Base-by-base conservation (phyloP, 2,888 invertebrate genomes). In the Spodoptera exigua region DNA sequence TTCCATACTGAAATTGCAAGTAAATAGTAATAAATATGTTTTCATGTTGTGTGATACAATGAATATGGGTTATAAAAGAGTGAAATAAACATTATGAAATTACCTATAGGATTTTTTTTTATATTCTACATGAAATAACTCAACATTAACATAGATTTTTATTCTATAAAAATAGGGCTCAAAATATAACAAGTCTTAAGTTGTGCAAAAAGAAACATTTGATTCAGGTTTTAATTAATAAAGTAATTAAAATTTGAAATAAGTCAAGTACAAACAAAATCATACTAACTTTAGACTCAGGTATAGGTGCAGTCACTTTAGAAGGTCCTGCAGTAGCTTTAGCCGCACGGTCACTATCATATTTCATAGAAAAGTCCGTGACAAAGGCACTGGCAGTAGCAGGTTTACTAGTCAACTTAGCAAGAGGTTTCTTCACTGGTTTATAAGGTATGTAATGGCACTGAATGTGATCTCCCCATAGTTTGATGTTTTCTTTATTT, bases 311-410 rank as follows among this genome's bases (percentile, higher is more conserved):
- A 32, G 76, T 35, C 36, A 53, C 61, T 74, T 69, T 85, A 16
- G 56, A 39, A 32, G 45, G 39, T 44, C 61, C 37, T 41, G 47
- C 56, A 65, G 58, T 75, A 16, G 78, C 66, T 53, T 76, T 82
- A 10, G 54, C 18, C 36, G 18, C 13, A 14, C 27, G 62, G 3
- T 76, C 62, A 53, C n/a, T 57, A 43, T 78, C 87, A 80, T 95
- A 95, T 62, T 92, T 94, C 95, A 95, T 95, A 45, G 92, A 92
- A 76, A 95, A 95, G 57, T 93, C 92, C 13, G 86, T 88, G 0
- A 94, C 91, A 80, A 92, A 90, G 0, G 86, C 84, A 59, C 92
- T 89, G 5, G 85, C 83, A 0, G 85, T 87, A 0, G 89, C 90
- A 0, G 90, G 89, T 67, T 91, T 92, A 27, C 80, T 85, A 0